phyloP scores from a whole-genome alignment of 2,113 vertebrate species.

The Desmodus rotundus region DNA sequence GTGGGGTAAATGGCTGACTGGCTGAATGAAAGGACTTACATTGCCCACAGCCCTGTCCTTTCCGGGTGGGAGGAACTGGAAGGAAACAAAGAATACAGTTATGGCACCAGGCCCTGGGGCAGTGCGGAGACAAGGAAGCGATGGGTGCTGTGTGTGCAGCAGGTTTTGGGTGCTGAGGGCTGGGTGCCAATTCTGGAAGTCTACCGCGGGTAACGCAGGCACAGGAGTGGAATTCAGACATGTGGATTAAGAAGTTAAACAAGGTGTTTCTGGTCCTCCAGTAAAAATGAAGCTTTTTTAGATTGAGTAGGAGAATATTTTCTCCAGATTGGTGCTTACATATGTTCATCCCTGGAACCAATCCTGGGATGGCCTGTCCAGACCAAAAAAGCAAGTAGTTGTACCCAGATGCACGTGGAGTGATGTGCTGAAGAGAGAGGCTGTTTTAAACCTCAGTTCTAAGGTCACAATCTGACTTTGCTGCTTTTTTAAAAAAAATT shows the following conservation, averaged over 20 bases:
- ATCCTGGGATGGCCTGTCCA: not conserved
- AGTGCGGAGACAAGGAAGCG: not conserved
- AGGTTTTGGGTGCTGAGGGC: not conserved
- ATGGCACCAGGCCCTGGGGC: not conserved
- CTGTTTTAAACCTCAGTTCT: not conserved
- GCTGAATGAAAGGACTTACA: not conserved
- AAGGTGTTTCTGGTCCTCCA: not conserved
- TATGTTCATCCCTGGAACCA: not conserved
- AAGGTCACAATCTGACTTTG: not conserved
- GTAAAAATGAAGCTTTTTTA: not conserved
- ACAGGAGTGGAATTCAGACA: not conserved
- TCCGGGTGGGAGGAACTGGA: not conserved
- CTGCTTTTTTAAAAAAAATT: not conserved
- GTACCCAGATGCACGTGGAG: fast-evolving
- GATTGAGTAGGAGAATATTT: not conserved
- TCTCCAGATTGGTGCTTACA: not conserved
- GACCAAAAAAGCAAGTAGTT: not conserved
- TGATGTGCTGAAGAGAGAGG: not conserved
- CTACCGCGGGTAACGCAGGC: not conserved
- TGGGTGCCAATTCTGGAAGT: not conserved
- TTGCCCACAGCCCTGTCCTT: not conserved
- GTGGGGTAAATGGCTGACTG: not conserved
- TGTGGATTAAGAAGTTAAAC: not conserved
- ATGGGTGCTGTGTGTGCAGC: not conserved
- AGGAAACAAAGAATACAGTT: not conserved